Evolutionary conservation across 2,888 invertebrate genomes (phyloP), one percentile per base, ranked within the genome.

Genomic region (Cyrtodaria siliqua): DNA sequence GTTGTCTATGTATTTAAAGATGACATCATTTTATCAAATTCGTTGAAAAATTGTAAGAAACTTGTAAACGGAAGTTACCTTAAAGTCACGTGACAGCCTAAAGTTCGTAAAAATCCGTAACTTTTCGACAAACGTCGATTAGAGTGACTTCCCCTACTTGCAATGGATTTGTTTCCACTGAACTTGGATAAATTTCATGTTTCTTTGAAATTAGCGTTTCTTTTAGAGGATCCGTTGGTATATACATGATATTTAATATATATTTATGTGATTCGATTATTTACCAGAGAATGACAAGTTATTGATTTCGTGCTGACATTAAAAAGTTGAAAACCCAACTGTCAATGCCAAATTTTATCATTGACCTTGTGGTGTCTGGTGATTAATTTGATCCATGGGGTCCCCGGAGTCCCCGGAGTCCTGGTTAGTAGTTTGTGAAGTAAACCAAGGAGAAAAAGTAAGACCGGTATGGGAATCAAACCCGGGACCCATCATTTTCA

Each of bases 171-270:
- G 16, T 72, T 60, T 40, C 49, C 52, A 40, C 29, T 60, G n/a
- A 40, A 59, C 23, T 47, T 73, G 27, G 47, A 61, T 14, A 27
- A 55, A 33, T 73, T 53, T 42, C 40, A 78, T 38, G 56, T 78
- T 53, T 73, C 72, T n/a, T 29, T 40, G 14, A 33, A 69, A 55
- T 66, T 29, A 64, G 78, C 72, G 4, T 78, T 78, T 61, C 52
- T 78, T 53, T 26, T 78, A 0, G 56, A 55, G 20, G 42, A 64
- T 38, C 69, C 72, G 49, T 18, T 69, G 69, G 78, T 78, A 71
- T n/a, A 27, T 6, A 33, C 12, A 8, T 33, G 33, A 33, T 33
- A 33, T 44, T 56, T 33, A n/a, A n/a, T n/a, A n/a, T n/a, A n/a
- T 33, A 33, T 33, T 33, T 33, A 33, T 33, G 12, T n/a, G 16